Evolutionary conservation across 2,797 vertebrate genomes (phyloP).

Genomic region (Myotis pilosus): DNA sequence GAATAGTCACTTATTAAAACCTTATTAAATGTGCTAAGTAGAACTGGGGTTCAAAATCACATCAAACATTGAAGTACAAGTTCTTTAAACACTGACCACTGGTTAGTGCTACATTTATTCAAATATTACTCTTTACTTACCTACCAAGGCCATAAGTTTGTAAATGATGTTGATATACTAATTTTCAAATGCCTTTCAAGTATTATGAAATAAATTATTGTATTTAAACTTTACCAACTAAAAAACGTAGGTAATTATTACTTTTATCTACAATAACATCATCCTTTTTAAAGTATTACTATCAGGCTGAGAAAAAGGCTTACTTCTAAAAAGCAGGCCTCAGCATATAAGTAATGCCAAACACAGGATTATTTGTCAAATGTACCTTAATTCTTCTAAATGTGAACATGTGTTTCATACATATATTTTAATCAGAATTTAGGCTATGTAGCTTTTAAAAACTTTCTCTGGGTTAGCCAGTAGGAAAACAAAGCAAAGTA

Average conservation of each 20-base stretch:
- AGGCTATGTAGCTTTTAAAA: neutral
- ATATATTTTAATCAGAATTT: neutral
- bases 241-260: neutral
- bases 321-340: neutral
- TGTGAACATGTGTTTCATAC: neutral
- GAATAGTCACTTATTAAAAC: neutral
- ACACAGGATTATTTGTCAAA: neutral
- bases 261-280: neutral
- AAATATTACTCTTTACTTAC: neutral
- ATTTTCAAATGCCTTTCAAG: neutral
- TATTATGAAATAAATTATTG: neutral
- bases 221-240: neutral
- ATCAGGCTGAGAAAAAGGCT: neutral
- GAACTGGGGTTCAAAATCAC: neutral
- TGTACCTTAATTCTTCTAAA: neutral
- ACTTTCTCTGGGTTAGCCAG: neutral
- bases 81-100: neutral
- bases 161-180: neutral
- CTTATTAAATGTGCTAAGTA: neutral
- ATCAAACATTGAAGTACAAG: neutral
- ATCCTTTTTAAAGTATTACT: neutral
- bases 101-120: neutral
- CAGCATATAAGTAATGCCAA: neutral
- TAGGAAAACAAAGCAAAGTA: neutral
- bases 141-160: neutral